Conservation (phyloP, 2,113 vertebrate species). For the Sorex fumeus region DNA sequence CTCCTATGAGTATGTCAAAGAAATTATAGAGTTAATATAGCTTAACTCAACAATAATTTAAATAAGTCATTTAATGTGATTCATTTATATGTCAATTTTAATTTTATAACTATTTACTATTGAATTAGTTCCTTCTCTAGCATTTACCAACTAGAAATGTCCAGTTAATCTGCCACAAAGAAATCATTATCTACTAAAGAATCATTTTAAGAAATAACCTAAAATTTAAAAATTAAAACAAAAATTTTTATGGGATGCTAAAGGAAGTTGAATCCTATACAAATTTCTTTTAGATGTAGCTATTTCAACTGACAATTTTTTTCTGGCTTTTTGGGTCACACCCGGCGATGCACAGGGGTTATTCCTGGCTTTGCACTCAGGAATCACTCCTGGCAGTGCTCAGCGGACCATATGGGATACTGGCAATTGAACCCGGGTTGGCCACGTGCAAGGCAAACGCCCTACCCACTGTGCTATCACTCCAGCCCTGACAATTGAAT, state of each 20-base stretch:
- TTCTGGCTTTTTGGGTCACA: no score
- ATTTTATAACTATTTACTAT: slow-evolving; percentile 54
- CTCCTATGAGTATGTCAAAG: slow-evolving; percentile 32
- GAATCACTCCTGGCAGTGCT: no score
- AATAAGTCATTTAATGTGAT: slow-evolving; percentile 51
- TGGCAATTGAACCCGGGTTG: no score
- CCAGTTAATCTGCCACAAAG: slow-evolving; percentile 54
- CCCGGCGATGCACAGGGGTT: no score
- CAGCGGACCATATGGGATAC: no score
- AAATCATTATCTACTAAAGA: not conserved
- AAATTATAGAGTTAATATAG: slow-evolving; percentile 48
- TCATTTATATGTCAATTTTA: slow-evolving; percentile 44
- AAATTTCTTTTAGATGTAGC: slow-evolving; percentile 23
- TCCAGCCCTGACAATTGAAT: slow-evolving; percentile 41
- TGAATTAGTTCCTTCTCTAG: slow-evolving; percentile 33
- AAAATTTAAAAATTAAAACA: not conserved
- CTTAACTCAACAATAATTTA: slow-evolving; percentile 63
- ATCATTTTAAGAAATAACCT: slow-evolving; percentile 32
- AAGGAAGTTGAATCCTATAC: not conserved
- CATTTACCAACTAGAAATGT: slow-evolving; percentile 49
- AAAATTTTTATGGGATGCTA: no score
- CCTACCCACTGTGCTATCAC: no score
- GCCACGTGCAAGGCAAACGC: no score
- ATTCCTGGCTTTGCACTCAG: no score
- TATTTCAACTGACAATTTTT: slow-evolving; percentile 51